phyloP scores from a whole-genome alignment of 2,888 invertebrate species.

The Pinctada fucata region DNA sequence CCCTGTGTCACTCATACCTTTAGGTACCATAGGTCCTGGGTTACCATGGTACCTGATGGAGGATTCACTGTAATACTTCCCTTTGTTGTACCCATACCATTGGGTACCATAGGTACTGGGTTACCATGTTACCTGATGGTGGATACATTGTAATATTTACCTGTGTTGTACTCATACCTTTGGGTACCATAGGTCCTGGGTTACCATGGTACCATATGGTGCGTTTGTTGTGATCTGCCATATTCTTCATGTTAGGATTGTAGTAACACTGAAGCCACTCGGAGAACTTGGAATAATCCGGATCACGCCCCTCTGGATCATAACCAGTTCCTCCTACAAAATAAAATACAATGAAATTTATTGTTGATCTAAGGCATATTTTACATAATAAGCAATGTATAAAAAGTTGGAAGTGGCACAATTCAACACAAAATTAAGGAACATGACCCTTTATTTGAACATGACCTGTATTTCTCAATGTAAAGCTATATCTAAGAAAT shows the following conservation, averaged over 20 bases:
- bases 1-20: no score
- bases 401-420: no score
- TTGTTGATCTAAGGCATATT: no score
- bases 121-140: conserved; percentile 75
- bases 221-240: conserved; percentile 72
- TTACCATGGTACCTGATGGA: conserved; percentile 75
- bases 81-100: conserved; percentile 46
- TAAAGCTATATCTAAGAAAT: no score
- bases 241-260: conserved; percentile 72
- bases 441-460: no score
- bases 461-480: no score
- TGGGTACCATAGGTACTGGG: conserved; percentile 67
- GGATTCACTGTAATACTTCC: conserved; percentile 65
- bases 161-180: conserved; percentile 48
- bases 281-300: conserved; percentile 58
- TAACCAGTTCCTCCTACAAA: conserved; percentile 63
- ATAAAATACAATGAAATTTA: not conserved
- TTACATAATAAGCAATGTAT: no score
- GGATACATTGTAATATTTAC: conserved; percentile 65
- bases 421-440: no score
- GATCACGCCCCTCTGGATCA: conserved; percentile 56
- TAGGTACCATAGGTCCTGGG: conserved; percentile 69
- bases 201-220: conserved; percentile 75
- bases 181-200: conserved; percentile 69
- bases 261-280: conserved; percentile 76